Evolutionary conservation across 2,113 vertebrate species (phyloP).

Genomic region (Daubentonia madagascariensis): DNA sequence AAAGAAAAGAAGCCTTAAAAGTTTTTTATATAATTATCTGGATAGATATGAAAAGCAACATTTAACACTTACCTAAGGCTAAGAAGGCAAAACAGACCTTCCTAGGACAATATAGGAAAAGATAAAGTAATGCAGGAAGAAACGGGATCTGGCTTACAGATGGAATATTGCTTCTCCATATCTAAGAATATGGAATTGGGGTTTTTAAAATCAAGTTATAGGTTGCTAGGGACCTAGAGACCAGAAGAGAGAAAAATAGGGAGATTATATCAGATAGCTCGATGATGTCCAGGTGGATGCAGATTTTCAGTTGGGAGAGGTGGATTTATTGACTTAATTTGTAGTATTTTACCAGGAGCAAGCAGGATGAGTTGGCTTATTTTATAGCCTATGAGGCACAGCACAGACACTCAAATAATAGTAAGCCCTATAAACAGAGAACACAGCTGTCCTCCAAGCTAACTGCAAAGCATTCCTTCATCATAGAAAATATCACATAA

Average conservation of each 20-base stretch:
- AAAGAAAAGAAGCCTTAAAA: background rate
- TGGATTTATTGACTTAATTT: slow-evolving; percentile 14
- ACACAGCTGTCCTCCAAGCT: background rate
- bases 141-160: background rate
- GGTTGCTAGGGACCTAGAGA: background rate
- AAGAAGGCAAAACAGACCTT: background rate
- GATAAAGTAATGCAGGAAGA: background rate
- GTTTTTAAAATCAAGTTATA: background rate
- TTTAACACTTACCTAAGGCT: background rate
- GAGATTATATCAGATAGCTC: background rate
- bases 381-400: background rate
- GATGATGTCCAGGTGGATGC: background rate
- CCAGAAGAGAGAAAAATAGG: background rate
- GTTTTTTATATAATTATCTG: background rate
- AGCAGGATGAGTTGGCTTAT: background rate
- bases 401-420: background rate
- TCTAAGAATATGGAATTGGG: background rate
- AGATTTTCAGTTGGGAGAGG: background rate
- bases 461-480: background rate
- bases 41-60: slow-evolving; percentile 11
- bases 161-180: background rate
- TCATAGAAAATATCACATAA: background rate
- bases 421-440: background rate
- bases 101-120: background rate
- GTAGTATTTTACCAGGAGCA: background rate